phyloP scores from a whole-genome alignment of 2,113 vertebrate genomes.

The Barbus barbus region DNA sequence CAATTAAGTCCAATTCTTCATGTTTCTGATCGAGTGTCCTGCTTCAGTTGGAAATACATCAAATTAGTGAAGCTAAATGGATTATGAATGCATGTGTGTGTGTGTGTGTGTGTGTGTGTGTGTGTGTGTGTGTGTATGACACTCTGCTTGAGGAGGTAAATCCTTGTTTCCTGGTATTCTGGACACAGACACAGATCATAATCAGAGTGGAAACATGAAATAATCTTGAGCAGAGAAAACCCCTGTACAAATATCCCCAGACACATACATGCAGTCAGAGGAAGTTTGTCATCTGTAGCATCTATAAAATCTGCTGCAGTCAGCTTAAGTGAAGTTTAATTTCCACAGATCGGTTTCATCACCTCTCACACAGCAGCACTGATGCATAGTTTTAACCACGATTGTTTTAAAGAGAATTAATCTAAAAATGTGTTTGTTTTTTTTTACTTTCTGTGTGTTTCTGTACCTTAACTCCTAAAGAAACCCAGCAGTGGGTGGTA shows the following conservation, averaged over 20 bases:
- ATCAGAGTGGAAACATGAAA: conserved; percentile 52
- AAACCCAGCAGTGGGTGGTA: no score
- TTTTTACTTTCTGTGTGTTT: no score
- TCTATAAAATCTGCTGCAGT: conserved; percentile 40
- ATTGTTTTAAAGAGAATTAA: neutral
- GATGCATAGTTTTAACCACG: neutral
- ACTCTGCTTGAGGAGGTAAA: conserved; percentile 56
- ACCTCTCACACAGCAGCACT: neutral
- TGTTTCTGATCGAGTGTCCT: neutral
- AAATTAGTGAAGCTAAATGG: neutral
- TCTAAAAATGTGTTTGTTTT: no score
- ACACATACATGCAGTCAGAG: neutral
- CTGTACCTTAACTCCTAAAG: no score
- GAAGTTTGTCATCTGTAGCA: conserved; percentile 49
- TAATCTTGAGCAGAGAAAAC: conserved; percentile 39
- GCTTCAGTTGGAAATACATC: neutral
- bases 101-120: conserved; percentile 34
- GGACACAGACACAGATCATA: conserved; percentile 52
- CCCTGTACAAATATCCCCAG: conserved; percentile 39
- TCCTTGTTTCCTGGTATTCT: conserved; percentile 63
- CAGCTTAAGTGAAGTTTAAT: conserved; percentile 29
- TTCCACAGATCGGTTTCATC: conserved; percentile 38
- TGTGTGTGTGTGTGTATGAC: conserved; percentile 40
- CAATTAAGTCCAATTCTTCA: neutral
- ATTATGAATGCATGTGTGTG: conserved; percentile 41